Evolutionary conservation across 1,140 invertebrate genomes (phyloP).

Genomic region (Bicyclus anynana): DNA sequence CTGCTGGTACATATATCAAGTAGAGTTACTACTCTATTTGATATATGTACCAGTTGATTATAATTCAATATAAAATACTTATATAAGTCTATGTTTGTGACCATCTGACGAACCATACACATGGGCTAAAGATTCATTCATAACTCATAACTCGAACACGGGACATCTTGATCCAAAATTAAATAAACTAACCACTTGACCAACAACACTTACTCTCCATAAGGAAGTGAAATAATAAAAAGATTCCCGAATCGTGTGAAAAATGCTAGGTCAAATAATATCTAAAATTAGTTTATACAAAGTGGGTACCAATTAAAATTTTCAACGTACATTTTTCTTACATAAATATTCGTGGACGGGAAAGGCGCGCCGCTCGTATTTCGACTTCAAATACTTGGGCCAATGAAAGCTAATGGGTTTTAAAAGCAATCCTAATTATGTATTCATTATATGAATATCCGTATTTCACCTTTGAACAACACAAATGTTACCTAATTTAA

Average conservation of each 20-base stretch:
- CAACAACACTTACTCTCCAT: no score
- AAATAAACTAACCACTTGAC: no score
- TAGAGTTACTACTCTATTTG: no score
- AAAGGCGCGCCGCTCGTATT: background rate
- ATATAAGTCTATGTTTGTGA: no score
- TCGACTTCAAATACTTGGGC: conserved; percentile 6
- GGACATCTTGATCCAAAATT: no score
- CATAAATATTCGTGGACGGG: background rate
- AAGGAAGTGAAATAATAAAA: background rate
- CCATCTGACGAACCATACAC: no score
- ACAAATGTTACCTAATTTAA: background rate
- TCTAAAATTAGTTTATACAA: background rate
- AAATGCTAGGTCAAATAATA: background rate
- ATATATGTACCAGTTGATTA: no score
- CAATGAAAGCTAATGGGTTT: conserved; percentile 16
- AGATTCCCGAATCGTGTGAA: background rate
- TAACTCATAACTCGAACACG: no score
- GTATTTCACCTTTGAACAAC: conserved; percentile 3
- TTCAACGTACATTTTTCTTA: background rate
- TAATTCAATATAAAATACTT: no score
- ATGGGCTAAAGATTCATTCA: no score
- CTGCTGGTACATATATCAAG: no score
- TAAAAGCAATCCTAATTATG: conserved; percentile 15
- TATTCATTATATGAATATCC: conserved; percentile 16
- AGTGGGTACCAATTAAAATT: conserved; percentile 1